Conservation (phyloP, 2,797 vertebrate species). For the Aphelocoma californica region DNA sequence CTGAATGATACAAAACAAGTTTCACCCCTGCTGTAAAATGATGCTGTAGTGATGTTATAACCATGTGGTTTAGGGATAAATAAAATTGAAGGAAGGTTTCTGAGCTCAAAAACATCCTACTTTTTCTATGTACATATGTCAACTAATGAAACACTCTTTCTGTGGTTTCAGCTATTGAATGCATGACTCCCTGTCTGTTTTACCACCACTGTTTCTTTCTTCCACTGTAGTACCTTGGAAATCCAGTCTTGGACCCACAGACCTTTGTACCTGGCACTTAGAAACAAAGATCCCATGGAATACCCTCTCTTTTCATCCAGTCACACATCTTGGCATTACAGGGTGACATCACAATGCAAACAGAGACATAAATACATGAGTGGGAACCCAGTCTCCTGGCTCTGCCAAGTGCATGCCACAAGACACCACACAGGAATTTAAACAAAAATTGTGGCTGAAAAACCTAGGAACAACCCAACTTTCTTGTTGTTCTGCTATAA, state of each 20-base stretch:
- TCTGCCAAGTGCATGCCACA: not conserved
- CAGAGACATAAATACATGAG: accelerated
- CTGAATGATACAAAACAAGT: not conserved
- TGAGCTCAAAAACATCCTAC: not conserved
- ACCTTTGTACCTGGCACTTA: not conserved
- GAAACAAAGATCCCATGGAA: not conserved
- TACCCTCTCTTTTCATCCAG: not conserved
- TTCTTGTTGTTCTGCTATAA: not conserved
- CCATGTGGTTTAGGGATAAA: not conserved
- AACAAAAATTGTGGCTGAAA: not conserved
- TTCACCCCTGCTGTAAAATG: not conserved
- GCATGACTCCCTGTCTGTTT: not conserved
- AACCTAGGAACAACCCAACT: not conserved
- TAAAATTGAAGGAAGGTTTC: not conserved
- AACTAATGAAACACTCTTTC: not conserved
- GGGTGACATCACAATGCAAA: not conserved
- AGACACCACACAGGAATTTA: not conserved
- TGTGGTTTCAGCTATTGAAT: not conserved
- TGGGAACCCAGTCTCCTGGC: not conserved
- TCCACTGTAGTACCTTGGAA: not conserved
- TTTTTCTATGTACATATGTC: not conserved
- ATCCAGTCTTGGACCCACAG: not conserved
- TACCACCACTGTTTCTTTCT: not conserved
- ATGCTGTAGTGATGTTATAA: not conserved
- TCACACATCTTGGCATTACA: not conserved